phyloP scores from a whole-genome alignment of 2,888 invertebrate species.

The Sabatieria punctata region DNA sequence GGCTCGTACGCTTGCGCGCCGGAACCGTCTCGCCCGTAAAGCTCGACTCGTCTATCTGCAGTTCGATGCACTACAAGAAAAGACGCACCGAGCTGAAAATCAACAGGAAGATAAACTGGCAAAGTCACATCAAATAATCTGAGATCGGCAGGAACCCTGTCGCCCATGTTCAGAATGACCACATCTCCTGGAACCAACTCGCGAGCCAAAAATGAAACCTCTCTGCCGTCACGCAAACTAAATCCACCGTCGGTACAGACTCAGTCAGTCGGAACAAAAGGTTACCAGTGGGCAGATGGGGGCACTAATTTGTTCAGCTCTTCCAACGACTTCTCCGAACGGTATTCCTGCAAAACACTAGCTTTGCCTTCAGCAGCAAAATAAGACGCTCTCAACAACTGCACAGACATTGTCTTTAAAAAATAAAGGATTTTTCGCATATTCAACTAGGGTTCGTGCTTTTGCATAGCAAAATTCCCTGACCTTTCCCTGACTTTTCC shows the following conservation, averaged over 20 bases:
- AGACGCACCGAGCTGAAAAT: background rate
- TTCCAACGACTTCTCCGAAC: conserved; percentile 92
- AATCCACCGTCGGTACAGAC: background rate
- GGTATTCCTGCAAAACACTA: conserved; percentile 49
- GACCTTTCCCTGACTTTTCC: too few species aligned
- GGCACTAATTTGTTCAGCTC: conserved; percentile 92
- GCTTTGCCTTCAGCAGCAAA: background rate
- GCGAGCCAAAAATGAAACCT: conserved; percentile 52
- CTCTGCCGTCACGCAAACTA: conserved; percentile 25
- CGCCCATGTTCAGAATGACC: conserved; percentile 76
- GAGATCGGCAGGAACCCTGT: conserved; percentile 88
- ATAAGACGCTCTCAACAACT: too few species aligned
- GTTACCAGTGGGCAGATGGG: conserved; percentile 49
- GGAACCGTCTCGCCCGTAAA: conserved; percentile 98
- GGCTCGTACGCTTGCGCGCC: conserved; percentile 39
- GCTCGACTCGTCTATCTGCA: conserved; percentile 90
- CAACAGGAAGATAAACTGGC: background rate
- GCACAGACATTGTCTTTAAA: too few species aligned
- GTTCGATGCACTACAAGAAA: conserved; percentile 51
- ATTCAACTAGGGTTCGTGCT: too few species aligned
- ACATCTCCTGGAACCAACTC: conserved; percentile 94
- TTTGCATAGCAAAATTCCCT: too few species aligned
- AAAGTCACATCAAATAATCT: conserved; percentile 56
- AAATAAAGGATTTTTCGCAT: too few species aligned
- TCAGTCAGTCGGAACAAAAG: background rate